Conservation (phyloP, 2,797 vertebrate species). For the Pristis pectinata region DNA sequence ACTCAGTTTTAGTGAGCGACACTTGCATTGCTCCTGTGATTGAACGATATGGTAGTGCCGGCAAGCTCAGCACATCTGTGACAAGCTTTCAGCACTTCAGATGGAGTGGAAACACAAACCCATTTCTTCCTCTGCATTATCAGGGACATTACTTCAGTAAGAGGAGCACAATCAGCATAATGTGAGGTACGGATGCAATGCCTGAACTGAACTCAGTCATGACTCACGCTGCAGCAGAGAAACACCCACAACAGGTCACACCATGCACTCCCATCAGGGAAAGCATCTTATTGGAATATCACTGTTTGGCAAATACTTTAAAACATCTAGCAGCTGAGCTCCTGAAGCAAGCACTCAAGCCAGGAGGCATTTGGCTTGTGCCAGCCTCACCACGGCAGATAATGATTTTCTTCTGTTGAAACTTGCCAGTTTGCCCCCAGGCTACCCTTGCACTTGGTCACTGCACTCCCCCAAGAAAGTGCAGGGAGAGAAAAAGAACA, state of each 20-base stretch:
- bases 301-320: neutral
- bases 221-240: neutral
- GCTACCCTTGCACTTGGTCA: neutral
- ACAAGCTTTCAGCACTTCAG: neutral
- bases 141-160: neutral
- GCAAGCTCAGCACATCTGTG: neutral
- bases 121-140: neutral
- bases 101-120: neutral
- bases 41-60: neutral
- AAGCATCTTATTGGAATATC: neutral
- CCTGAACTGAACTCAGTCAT: neutral
- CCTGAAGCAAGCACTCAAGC: neutral
- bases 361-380: neutral
- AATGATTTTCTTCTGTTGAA: neutral
- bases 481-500: neutral
- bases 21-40: neutral
- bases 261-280: neutral
- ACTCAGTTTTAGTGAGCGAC: neutral
- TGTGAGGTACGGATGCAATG: too few relatives aligned
- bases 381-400: neutral
- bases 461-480: neutral
- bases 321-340: neutral
- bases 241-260: neutral
- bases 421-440: neutral
- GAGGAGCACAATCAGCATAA: neutral